Base-by-base conservation (phyloP, 2,797 vertebrate species). In the Sebastes goodei region DNA sequence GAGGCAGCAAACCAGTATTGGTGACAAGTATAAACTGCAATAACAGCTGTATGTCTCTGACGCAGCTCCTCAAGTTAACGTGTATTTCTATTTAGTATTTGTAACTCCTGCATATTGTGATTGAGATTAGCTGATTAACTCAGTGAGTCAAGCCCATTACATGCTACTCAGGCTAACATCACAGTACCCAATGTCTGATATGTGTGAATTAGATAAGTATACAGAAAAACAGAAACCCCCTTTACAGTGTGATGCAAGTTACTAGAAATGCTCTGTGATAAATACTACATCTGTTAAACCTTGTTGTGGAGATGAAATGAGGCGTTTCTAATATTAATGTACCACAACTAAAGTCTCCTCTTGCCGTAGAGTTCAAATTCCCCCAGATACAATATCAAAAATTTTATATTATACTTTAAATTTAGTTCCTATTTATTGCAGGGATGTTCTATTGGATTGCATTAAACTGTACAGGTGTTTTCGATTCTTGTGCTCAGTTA, bases 391-490 rank as follows among this genome's bases (percentile, higher is more conserved):
- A 4, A 27, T 55, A 85, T 80, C 11, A 78, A 38, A 84, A 74
- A 76, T 32, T 15, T 0, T 81, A 74, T 10, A 63, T 57, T 17
- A 5, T 25, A 29, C 29, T 71, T 14, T 27, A 2, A 65, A 12
- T 29, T 64, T 81, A 38, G 29, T 4, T n/a, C 3, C n/a, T 46
- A 42, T 81, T 85, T 69, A 63, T 77, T 72, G 64, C 55, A 60
- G 52, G 52, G 57, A n/a, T 64, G 32, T 29, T 84, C 8, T 74
- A 63, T 52, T 68, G 69, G 62, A 83, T 74, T 75, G 66, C 49
- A 57, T 71, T 68, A 53, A 74, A 78, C 49, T 57, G 38, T 53
- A 52, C 63, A 74, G 53, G 35, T 69, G 83, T 85, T 88, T 74
- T 2, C 6, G 17, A 81, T 64, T 70, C 60, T 29, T 42, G 29